A percentile compares a stretch with the other conserved stretches of the same genome.
phyloP scores from a whole-genome alignment of 2,888 invertebrate genomes.

The Temnothorax unifasciatus region DNA sequence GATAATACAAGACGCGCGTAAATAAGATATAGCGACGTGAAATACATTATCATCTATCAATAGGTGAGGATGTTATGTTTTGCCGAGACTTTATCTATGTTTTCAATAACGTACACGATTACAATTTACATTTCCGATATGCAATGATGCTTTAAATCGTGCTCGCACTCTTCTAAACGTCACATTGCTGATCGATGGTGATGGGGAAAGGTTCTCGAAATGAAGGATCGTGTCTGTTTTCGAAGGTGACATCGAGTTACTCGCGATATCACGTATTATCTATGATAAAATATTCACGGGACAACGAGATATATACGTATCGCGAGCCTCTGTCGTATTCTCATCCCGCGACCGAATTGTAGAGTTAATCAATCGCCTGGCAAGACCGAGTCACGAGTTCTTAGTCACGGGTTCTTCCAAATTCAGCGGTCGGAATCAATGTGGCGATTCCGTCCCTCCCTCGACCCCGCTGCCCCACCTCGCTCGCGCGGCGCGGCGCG shows the following conservation, averaged over 20 bases:
- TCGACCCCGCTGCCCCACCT: neutral
- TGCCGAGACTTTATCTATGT: neutral
- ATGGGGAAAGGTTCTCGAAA: neutral
- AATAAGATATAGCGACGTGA: slow-evolving; percentile 36
- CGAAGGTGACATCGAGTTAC: neutral
- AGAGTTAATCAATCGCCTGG: slow-evolving; percentile 36
- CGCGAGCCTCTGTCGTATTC: neutral
- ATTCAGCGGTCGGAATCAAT: slow-evolving; percentile 56
- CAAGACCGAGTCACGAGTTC: slow-evolving; percentile 28
- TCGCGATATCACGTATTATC: neutral
- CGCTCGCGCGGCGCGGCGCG: neutral
- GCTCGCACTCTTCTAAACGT: neutral
- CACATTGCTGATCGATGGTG: neutral
- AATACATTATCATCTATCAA: slow-evolving; percentile 23
- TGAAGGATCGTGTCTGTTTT: neutral
- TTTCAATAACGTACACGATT: neutral
- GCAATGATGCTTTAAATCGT: neutral
- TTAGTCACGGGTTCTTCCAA: slow-evolving; percentile 54
- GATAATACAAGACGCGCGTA: neutral
- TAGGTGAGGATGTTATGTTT: slow-evolving; percentile 10
- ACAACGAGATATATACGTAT: neutral
- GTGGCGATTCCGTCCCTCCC: slow-evolving; percentile 36
- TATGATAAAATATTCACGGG: slow-evolving; percentile 8
- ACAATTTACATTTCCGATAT: neutral
- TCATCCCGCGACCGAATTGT: neutral